A percentile compares a stretch with the other conserved stretches of the same genome.
These are phyloP conservation scores for Eupithecia abbreviata DNA, from an alignment of 2,888 invertebrate species.

Conservation along the genomic window DNA sequence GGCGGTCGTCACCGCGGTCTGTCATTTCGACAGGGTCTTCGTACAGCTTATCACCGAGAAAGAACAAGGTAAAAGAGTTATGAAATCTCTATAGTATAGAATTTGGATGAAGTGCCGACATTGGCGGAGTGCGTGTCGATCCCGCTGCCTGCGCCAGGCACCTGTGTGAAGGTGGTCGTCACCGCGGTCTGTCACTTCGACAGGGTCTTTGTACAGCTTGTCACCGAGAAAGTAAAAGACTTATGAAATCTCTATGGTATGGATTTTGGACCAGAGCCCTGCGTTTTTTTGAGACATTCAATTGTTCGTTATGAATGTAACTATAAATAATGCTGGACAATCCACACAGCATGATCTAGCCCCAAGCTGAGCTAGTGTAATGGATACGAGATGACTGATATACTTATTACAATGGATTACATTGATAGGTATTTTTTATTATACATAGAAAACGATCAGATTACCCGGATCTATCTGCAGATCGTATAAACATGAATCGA, in stretches of 20 bases:
- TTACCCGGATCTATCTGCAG: too few relatives aligned
- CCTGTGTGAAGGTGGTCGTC: slow-evolving; percentile 62
- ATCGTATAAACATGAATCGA: too few relatives aligned
- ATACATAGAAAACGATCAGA: too few relatives aligned
- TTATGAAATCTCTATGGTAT: background rate
- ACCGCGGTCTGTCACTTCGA: slow-evolving; percentile 70
- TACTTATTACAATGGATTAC: too few relatives aligned
- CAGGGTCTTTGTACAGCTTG: slow-evolving; percentile 68
- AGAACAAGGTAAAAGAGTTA: slow-evolving; percentile 14
- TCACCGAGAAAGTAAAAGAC: slow-evolving; percentile 9
- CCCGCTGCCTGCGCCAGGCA: slow-evolving; percentile 65
- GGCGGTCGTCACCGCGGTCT: slow-evolving; percentile 64
- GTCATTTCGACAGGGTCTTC: slow-evolving; percentile 69
- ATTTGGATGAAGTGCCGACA: slow-evolving; percentile 66
- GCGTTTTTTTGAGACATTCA: background rate
- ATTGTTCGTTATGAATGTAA: too few relatives aligned
- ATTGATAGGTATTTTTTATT: too few relatives aligned
- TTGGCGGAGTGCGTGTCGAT: slow-evolving; percentile 50
- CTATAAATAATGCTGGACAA: too few relatives aligned
- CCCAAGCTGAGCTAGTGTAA: too few relatives aligned
- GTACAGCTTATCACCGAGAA: slow-evolving; percentile 57
- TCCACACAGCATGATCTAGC: too few relatives aligned
- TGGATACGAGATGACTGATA: too few relatives aligned
- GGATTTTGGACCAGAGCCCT: background rate
- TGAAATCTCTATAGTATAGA: slow-evolving; percentile 46